Base-by-base conservation (phyloP, 2,113 vertebrate species). In the Gallinago jamesoni region DNA sequence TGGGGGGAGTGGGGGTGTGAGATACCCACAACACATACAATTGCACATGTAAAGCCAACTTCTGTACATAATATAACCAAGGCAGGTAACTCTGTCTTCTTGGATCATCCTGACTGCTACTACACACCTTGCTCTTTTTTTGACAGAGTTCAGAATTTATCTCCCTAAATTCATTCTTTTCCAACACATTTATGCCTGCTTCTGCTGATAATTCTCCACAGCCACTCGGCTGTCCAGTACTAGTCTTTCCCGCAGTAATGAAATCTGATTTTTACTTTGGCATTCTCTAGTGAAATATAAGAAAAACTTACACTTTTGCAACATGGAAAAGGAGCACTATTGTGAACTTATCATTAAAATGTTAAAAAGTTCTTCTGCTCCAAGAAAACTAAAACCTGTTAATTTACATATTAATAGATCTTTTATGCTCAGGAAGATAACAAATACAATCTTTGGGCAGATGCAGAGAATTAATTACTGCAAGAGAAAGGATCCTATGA, bases 401-500 rank as follows among this genome's bases (percentile, higher is more conserved):
- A 4, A 93, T 96, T 95, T 95, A 33, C 93, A 95, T 95, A 39
- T 67, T 96, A 94, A 96, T 81, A 72, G 76, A 72, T 5, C 41
- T 86, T 67, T 93, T 88, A 43, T 76, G 72, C 75, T 77, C 1
- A 3, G 56, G 47, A 77, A 90, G 85, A 90, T 94, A 90, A 93
- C 50, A 88, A 90, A 55, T 20, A 19, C 59, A 67, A 90, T 94
- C 82, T 94, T 88, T 70, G 75, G 59, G 56, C 83, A 90, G 90
- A 94, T 91, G 83, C 43, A 64, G 90, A 84, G 87, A 93, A 90
- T 95, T 96, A 96, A 96, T 97, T 93, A 75, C 88, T 94, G 76
- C 23, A 48, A 84, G 80, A 84, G 68, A 94, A 90, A 93, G 82
- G n/a, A 94, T 83, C 41, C 68, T 24, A 9, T 52, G 59, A 52